Conservation (phyloP, 2,113 vertebrate genomes). For the Forbesichthys papilliferus region DNA sequence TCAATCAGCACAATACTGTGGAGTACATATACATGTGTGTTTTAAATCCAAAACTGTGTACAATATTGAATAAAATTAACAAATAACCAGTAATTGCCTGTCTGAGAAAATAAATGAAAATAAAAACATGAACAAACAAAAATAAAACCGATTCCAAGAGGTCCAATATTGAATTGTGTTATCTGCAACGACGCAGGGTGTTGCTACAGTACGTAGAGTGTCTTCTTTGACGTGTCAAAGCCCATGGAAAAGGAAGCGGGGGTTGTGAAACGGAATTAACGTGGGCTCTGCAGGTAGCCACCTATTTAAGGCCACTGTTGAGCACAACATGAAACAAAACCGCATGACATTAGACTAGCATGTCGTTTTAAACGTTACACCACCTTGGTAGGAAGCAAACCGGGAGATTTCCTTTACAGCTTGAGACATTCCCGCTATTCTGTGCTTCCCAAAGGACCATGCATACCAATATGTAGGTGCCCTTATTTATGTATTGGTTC, state of each 20-base stretch:
- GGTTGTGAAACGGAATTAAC: background rate
- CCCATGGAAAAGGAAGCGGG: too few relatives aligned
- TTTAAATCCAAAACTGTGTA: background rate
- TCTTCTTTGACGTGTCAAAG: too few relatives aligned
- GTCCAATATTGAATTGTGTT: constrained; percentile 45
- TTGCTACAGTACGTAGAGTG: constrained; percentile 19
- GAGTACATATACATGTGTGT: background rate
- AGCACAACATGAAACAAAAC: constrained; percentile 6
- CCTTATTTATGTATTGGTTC: too few relatives aligned
- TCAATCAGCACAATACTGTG: background rate
- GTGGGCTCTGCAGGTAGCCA: constrained; percentile 8
- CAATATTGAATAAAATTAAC: background rate
- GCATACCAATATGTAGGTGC: too few relatives aligned
- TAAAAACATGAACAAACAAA: background rate
- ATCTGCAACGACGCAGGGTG: constrained; percentile 38
- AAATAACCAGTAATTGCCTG: constrained; percentile 6
- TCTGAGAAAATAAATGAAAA: background rate
- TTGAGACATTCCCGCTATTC: too few relatives aligned
- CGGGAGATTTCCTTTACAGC: too few relatives aligned
- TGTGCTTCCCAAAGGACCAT: background rate
- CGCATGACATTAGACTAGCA: background rate
- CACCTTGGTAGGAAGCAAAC: too few relatives aligned
- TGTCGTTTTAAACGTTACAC: too few relatives aligned
- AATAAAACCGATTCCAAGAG: constrained; percentile 12
- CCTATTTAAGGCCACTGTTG: constrained; percentile 35